A percentile compares a stretch with the other conserved stretches of the same genome.
These are phyloP conservation scores for Auanema freiburgensis DNA, from an alignment of 2,888 invertebrate genomes.

Conservation along the genomic window DNA sequence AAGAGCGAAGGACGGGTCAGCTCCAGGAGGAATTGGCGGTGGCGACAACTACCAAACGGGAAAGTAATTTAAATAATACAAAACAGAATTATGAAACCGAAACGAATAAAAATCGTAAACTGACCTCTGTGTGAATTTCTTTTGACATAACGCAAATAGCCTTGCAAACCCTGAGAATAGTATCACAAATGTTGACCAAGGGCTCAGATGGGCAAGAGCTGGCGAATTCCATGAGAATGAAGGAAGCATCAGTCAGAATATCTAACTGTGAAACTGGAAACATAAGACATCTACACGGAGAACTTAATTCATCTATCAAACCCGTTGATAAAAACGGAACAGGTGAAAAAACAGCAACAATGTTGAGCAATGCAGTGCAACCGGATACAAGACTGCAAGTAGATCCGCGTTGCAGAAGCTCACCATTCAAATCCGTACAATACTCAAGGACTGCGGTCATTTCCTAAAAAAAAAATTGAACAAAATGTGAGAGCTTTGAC, in stretches of 20 bases:
- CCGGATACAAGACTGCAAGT: conserved; percentile 49
- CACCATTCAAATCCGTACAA: conserved; percentile 50
- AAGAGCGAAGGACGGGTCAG: conserved; percentile 26
- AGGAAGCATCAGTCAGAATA: conserved; percentile 23
- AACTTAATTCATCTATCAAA: neutral
- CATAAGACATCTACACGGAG: neutral
- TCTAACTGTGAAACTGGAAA: conserved; percentile 25
- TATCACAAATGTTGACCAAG: neutral
- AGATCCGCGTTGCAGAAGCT: conserved; percentile 41
- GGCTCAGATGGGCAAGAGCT: conserved; percentile 8
- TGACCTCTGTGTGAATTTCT: conserved; percentile 11
- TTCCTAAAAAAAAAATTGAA: conserved; percentile 35
- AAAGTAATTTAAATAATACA: conserved; percentile 1
- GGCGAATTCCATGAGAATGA: conserved; percentile 21
- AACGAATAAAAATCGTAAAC: conserved; percentile 2
- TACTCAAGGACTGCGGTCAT: conserved; percentile 48
- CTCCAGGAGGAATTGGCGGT: conserved; percentile 16
- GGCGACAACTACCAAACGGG: neutral
- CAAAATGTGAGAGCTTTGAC: neutral
- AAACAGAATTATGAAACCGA: neutral
- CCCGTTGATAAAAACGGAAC: conserved; percentile 48
- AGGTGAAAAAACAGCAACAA: conserved; percentile 52
- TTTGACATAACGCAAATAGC: conserved; percentile 13
- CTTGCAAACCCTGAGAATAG: conserved; percentile 12
- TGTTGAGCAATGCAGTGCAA: conserved; percentile 55